Evolutionary conservation across 2,888 invertebrate species (phyloP), one percentile per base, ranked within the genome.

Genomic region (Macroteleia sp.): DNA sequence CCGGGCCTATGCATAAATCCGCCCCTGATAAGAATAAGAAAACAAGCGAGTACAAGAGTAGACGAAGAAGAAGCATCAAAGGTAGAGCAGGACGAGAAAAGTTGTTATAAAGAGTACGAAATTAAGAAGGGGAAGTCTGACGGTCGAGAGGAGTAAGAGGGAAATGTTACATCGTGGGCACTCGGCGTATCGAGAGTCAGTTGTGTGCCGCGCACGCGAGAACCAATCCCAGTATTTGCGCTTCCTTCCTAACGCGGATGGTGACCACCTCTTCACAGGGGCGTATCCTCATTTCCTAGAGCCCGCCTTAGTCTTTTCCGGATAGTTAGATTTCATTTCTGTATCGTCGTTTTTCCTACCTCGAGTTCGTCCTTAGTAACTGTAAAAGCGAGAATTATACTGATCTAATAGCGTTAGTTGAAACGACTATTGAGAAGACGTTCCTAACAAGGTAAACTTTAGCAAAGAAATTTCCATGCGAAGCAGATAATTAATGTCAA

Each of bases 191-290:
- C 81, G 86, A 86, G 86, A 85, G 81, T 82, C 83, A 74, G 80
- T 82, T 85, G 80, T 85, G 84, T 85, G 84, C 84, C 83, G 85
- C 81, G 85, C 83, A 86, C 86, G 85, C 85, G 88, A 87, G 88
- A 88, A 87, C 88, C 88, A 88, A 88, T 88, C 88, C 88, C 85
- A 83, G 87, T 88, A 88, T 87, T 88, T 88, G 88, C 86, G 87
- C 88, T 88, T 88, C 88, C 88, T 87, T 87, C 88, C 88, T 86
- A 88, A 86, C 86, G 86, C 81, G 85, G 86, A 88, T 87, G 83
- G 88, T 87, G 87, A 86, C 88, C 88, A 88, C 88, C 88, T 88
- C 88, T 89, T 86, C 85, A 78, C 89, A 90, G 89, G 89, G 89
- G 89, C 89, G 89, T 89, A 88, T 84, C 88, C 81, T 80, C 64